phyloP scores from a whole-genome alignment of 2,888 invertebrate species.

The Microplitis manilae region DNA sequence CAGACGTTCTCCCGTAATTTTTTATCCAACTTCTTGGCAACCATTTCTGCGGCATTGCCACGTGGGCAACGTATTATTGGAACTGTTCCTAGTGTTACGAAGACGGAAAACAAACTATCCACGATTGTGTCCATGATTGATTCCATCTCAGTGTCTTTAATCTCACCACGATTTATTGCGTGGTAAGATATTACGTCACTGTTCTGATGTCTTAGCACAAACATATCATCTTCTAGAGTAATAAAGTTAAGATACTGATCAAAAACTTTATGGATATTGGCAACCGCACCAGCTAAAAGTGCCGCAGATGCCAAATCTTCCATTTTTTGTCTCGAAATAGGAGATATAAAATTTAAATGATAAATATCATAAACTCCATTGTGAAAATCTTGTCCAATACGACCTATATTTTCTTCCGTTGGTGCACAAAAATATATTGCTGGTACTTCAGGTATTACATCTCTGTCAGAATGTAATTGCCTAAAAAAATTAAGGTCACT shows the following conservation, averaged over 20 bases:
- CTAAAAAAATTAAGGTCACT: constrained; percentile 71
- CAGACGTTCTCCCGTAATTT: constrained; percentile 96
- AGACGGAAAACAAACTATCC: constrained; percentile 96
- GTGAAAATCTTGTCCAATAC: constrained; percentile 92
- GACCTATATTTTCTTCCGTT: constrained; percentile 94
- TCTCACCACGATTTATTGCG: constrained; percentile 93
- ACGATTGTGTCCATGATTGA: constrained; percentile 93
- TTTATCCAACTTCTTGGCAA: constrained; percentile 96
- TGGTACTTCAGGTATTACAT: constrained; percentile 98
- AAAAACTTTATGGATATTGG: constrained; percentile 93
- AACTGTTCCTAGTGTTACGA: constrained; percentile 91
- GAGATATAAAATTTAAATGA: constrained; percentile 96
- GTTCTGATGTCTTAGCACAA: constrained; percentile 93
- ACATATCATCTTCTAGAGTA: constrained; percentile 97
- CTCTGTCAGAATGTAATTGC: constrained; percentile 89
- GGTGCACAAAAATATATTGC: constrained; percentile 98
- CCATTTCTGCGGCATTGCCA: constrained; percentile 99
- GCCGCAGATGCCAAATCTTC: constrained; percentile 96
- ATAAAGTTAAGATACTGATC: constrained; percentile 99
- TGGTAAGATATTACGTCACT: constrained; percentile 94
- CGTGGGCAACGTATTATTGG: constrained; percentile 84
- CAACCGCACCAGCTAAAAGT: constrained; percentile 90
- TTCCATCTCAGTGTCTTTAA: constrained; percentile 96
- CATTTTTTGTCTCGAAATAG: constrained; percentile 92
- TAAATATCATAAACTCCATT: constrained; percentile 94